phyloP scores from a whole-genome alignment of 2,113 vertebrate species.

The Myiopsitta monachus region DNA sequence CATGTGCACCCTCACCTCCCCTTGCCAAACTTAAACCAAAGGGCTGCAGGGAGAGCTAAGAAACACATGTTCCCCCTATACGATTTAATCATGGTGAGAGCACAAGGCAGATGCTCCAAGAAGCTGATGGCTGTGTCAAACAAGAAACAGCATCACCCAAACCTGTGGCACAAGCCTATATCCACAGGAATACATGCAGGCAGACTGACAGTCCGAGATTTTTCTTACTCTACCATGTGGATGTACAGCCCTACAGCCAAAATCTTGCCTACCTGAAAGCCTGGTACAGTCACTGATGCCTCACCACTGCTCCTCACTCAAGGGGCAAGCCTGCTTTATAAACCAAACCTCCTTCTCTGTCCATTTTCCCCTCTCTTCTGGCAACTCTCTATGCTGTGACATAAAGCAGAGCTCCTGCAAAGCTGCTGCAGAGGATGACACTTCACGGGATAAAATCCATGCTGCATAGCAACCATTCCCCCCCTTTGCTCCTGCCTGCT shows the following conservation, averaged over 20 bases:
- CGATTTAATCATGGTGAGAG: not conserved
- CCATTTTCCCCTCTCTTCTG: not conserved
- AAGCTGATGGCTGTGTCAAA: not conserved
- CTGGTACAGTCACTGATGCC: not conserved
- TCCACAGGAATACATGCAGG: not conserved
- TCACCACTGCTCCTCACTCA: not conserved
- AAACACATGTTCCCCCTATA: not conserved
- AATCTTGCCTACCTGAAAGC: not conserved
- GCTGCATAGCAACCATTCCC: not conserved
- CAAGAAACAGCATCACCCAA: not conserved
- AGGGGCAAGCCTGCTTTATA: not conserved
- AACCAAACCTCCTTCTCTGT: not conserved
- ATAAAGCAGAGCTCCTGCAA: not conserved
- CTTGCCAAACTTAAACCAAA: slow-evolving; percentile 1
- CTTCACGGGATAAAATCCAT: accelerated
- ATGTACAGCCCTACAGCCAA: not conserved
- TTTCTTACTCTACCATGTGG: not conserved
- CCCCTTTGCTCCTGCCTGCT: not conserved
- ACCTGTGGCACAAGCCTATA: not conserved
- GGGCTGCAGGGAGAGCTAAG: slow-evolving; percentile 16
- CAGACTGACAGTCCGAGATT: not conserved
- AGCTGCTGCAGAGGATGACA: not conserved
- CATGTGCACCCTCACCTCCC: not conserved
- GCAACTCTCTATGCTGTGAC: not conserved
- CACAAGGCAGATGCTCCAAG: not conserved